Base-by-base conservation (phyloP, 2,797 vertebrate species). In the Pangasius mekongensis region DNA sequence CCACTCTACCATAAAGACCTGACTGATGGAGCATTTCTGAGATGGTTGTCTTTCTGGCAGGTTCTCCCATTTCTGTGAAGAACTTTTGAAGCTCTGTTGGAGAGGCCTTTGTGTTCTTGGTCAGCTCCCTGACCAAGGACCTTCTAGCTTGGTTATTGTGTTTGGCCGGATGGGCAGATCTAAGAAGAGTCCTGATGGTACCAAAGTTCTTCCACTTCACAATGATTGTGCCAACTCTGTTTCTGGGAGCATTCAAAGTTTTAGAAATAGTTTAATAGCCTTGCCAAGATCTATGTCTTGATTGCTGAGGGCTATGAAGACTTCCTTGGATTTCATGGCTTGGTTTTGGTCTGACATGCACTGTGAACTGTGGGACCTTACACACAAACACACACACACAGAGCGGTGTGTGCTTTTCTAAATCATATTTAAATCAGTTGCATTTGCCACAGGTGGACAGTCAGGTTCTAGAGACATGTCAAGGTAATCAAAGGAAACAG, bases 361-460 rank as follows among this genome's bases (percentile, higher is more conserved):
- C 47, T 77, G 74, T 18, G 27, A 30, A 30, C 18, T 52, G 74
- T 77, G 27, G 22, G 22, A 74, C 22, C 22, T 47, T n/a, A 52
- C 27, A 16, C 47, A n/a, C 74, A 49, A 5, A 49, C 43, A 76
- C 43, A 43, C 43, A 43, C 43, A 43, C 43, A 43, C 43, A 43
- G 0, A 43, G 47, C 0, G 8, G 7, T 54, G 52, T 78, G 14
- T 56, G 14, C 14, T 52, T 56, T 56, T 56, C 52, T 22, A 81
- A 81, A 81, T 81, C 20, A 81, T 81, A 60, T 24, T 60, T 81
- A 60, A 60, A 81, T 81, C 78, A 81, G 39, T 22, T 60, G 54
- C 58, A 60, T 60, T 81, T 60, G 20, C 54, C 9, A 24, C 78
- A 81, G 33, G 54, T 60, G 33, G 33, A 58, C 18, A 39, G 30